These are phyloP conservation scores for Lissocephala sabroskyi DNA, from an alignment of 2,888 invertebrate genomes.

Conservation along the genomic window DNA sequence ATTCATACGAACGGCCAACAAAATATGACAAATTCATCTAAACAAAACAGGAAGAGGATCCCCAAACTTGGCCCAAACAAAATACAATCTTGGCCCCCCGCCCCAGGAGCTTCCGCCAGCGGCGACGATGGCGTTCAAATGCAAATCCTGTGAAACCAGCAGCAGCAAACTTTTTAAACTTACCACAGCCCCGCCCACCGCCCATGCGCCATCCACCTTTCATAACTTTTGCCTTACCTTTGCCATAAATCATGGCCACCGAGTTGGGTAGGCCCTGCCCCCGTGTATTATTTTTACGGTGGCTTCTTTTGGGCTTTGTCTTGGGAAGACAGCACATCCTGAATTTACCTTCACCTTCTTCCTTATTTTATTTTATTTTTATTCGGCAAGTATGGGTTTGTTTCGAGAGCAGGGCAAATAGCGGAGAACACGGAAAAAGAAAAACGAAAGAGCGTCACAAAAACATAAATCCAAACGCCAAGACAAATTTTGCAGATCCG, in stretches of 20 bases:
- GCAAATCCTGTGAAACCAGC: conserved; percentile 54
- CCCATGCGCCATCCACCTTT: conserved; percentile 8
- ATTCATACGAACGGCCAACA: too few relatives aligned
- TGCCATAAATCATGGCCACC: conserved; percentile 53
- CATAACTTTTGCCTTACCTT: conserved; percentile 52
- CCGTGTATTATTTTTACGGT: conserved; percentile 7
- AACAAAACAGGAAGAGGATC: conserved; percentile 53
- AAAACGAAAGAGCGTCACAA: conserved; percentile 44
- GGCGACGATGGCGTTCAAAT: conserved; percentile 42
- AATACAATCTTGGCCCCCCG: conserved; percentile 27
- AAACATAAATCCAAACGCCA: conserved; percentile 64
- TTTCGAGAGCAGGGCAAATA: conserved; percentile 32
- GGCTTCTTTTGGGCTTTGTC: conserved; percentile 51
- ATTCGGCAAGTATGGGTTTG: conserved; percentile 42
- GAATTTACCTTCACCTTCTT: conserved; percentile 51
- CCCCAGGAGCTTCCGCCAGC: conserved; percentile 14
- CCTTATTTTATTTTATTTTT: too few relatives aligned
- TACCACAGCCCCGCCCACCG: conserved; percentile 18
- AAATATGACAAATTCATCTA: conserved; percentile 59
- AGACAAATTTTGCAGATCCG: conserved; percentile 68
- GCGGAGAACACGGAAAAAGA: neutral
- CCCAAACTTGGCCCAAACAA: conserved; percentile 36
- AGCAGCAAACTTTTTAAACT: conserved; percentile 53
- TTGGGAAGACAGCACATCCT: conserved; percentile 66
- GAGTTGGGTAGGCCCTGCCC: conserved; percentile 48